Conservation (phyloP, 2,888 invertebrate genomes). For the Rhamnusium bicolor region DNA sequence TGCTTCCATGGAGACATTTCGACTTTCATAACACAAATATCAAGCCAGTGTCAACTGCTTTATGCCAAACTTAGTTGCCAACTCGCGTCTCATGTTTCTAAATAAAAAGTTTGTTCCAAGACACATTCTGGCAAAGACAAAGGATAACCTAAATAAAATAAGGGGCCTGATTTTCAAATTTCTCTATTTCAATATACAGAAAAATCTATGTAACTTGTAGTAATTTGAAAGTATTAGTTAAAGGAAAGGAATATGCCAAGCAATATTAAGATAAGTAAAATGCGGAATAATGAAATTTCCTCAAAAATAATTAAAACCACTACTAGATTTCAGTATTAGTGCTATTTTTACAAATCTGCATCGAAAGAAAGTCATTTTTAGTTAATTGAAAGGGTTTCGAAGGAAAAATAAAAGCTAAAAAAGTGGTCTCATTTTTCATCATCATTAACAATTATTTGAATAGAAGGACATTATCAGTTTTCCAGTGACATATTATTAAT, state of each 20-base stretch:
- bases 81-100: slow-evolving; percentile 42
- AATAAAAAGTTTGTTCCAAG: slow-evolving; percentile 33
- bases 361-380: slow-evolving; percentile 44
- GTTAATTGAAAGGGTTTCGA: slow-evolving; percentile 41
- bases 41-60: slow-evolving; percentile 51
- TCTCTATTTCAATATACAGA: slow-evolving; percentile 20
- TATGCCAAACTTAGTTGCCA: slow-evolving; percentile 51
- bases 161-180: slow-evolving; percentile 16
- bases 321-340: slow-evolving; percentile 45
- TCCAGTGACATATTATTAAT: neutral
- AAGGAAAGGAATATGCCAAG: slow-evolving; percentile 43
- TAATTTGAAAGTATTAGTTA: slow-evolving; percentile 24
- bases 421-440: neutral
- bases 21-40: slow-evolving; percentile 46
- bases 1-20: slow-evolving; percentile 22
- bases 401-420: slow-evolving; percentile 34
- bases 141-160: slow-evolving; percentile 16
- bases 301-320: slow-evolving; percentile 48
- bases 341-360: slow-evolving; percentile 40
- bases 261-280: slow-evolving; percentile 42
- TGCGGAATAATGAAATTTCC: slow-evolving; percentile 48
- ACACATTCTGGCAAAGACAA: slow-evolving; percentile 28
- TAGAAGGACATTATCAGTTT: neutral
- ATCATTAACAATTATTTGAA: neutral
- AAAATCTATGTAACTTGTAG: slow-evolving; percentile 14